Conservation (phyloP, 2,888 invertebrate species). For the Gasteruption jaculator region DNA sequence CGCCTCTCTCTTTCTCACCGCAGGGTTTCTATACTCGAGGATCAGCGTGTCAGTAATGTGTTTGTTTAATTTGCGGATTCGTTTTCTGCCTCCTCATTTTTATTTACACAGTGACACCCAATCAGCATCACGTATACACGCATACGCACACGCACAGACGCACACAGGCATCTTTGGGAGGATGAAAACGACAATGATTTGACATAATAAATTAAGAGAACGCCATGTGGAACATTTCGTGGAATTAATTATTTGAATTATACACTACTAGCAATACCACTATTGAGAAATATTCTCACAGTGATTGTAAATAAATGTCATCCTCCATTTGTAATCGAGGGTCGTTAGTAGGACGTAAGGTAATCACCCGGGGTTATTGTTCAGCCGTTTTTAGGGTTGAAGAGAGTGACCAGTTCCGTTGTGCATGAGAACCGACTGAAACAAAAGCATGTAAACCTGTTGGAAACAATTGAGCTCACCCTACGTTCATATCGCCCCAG, state of each 20-base stretch:
- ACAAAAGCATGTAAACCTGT: constrained; percentile 48
- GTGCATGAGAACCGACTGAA: constrained; percentile 48
- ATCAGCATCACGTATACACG: constrained; percentile 1
- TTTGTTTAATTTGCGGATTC: constrained; percentile 46
- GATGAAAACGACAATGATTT: no score
- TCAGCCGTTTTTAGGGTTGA: constrained; percentile 42
- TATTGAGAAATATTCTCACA: no score
- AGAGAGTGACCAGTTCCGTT: constrained; percentile 44
- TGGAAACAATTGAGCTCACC: constrained; percentile 46
- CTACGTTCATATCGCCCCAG: no score
- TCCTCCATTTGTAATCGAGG: no score
- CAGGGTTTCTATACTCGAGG: constrained; percentile 23
- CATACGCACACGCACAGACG: no score
- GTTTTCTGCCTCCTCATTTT: constrained; percentile 13
- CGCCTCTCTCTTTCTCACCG: constrained; percentile 7
- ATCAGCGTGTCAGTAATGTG: constrained; percentile 46
- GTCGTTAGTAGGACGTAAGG: constrained; percentile 29
- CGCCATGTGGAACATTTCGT: no score
- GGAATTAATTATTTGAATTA: no score
- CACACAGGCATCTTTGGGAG: no score
- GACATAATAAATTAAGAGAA: no score
- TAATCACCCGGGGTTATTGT: constrained; percentile 47
- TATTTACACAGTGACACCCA: constrained; percentile 19
- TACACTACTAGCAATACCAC: no score
- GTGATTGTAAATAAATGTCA: no score